Conservation (phyloP, 1,140 invertebrate genomes). For the Prorops nasuta region DNA sequence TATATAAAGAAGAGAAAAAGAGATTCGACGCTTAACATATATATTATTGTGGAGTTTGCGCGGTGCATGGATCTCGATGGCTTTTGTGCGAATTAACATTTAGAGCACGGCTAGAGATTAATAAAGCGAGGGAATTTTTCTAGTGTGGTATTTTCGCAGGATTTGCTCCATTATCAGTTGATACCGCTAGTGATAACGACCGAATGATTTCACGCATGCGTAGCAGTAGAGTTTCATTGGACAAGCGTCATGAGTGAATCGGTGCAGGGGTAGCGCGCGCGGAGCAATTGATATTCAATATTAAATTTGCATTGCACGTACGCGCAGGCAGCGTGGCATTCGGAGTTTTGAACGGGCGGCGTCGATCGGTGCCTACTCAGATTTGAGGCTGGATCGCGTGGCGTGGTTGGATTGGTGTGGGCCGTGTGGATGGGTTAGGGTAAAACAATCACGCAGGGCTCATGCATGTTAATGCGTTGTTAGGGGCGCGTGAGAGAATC, state of each 20-base stretch:
- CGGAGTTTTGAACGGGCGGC: constrained; percentile 31
- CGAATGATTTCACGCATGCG: not conserved
- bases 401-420: not conserved
- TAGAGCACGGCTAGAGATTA: no score
- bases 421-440: constrained; percentile 37
- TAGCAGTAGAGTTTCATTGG: constrained; percentile 6
- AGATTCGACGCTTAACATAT: no score
- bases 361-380: constrained; percentile 40
- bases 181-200: constrained; percentile 18
- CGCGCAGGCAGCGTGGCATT: constrained; percentile 24
- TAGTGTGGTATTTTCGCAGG: no score
- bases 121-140: no score
- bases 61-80: no score
- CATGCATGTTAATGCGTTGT: constrained; percentile 59
- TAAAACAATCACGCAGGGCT: constrained; percentile 57
- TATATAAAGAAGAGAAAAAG: no score
- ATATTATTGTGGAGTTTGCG: no score
- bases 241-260: not conserved
- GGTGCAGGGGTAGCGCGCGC: not conserved
- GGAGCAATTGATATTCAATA: constrained; percentile 38
- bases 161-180: no score
- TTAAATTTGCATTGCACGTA: constrained; percentile 51
- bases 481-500: constrained; percentile 46
- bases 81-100: no score
- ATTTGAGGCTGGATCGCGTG: constrained; percentile 29